Evolutionary conservation across 2,113 vertebrate genomes (phyloP), one percentile per base, ranked within the genome.

Genomic region (Laticauda laticaudata): DNA sequence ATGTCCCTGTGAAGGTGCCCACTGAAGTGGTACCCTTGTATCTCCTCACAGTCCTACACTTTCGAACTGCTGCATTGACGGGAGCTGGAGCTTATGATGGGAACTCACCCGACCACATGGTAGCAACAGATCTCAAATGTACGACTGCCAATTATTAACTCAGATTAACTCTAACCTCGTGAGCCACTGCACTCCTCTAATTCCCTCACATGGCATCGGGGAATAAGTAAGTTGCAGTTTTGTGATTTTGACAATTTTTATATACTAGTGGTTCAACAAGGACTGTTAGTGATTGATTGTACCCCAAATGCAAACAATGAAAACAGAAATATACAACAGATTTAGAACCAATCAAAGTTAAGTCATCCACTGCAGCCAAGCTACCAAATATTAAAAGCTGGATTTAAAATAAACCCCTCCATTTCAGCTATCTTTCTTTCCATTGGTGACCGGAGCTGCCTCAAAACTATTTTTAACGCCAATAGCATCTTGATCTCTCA

Each of bases 401-500:
- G 14, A 18, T 75, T 12, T 2, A 14, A 64, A 64, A 64, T 24
- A 26, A 64, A 64, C 10, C 5, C 26, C 15, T 75, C n/a, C 5
- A 75, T 18, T 34, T 34, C 69, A 75, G 34, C 69, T 34, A 75
- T 18, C n/a, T 18, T 34, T 18, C n/a, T 75, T n/a, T 3, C 45
- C 87, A 8, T 48, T 88, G 39, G 92, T 91, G 87, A 29, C 89
- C 81, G 90, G 69, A 85, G 11, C 75, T 20, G 20, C 89, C 90
- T 55, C 1, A 89, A 88, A 93, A 18, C 43, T 45, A 87, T 55
- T 10, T 94, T 95, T 93, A 43, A 92, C 8, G 29, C 21, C n/a
- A 56, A 18, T n/a, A n/a, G 59, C 54, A 56, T 55, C 87, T 92
- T 92, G 91, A 89, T 92, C 34, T 81, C 91, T 89, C 61, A 89